Percentiles rank a stretch among this genome's conserved stretches.
phyloP scores from a whole-genome alignment of 2,888 invertebrate genomes.

The Dilophus febrilis region DNA sequence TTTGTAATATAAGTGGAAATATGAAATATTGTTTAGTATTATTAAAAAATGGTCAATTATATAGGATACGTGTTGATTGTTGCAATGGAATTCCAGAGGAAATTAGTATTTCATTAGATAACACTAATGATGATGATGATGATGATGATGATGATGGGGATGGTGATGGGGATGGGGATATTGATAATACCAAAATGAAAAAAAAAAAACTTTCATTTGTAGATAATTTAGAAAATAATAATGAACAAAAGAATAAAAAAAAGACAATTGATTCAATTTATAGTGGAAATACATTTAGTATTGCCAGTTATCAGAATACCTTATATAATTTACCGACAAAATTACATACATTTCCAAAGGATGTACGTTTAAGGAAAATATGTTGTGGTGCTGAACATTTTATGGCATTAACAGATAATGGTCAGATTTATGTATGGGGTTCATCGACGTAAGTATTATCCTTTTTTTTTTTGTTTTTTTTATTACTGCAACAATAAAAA shows the following conservation, averaged over 20 bases:
- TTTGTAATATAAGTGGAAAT: slow-evolving; percentile 17
- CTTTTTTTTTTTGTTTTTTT: neutral
- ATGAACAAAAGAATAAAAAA: slow-evolving; percentile 1
- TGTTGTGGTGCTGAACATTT: slow-evolving; percentile 70
- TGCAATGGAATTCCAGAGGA: too few relatives aligned
- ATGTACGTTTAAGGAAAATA: slow-evolving; percentile 41
- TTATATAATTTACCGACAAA: slow-evolving; percentile 45
- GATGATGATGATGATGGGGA: too few relatives aligned
- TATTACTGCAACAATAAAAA: too few relatives aligned
- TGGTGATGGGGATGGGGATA: too few relatives aligned
- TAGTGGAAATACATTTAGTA: slow-evolving; percentile 31
- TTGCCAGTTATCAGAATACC: slow-evolving; percentile 34
- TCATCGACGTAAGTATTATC: slow-evolving; percentile 51
- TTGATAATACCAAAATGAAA: neutral
- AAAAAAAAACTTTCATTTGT: neutral
- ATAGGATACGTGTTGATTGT: too few relatives aligned
- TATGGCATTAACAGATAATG: slow-evolving; percentile 47
- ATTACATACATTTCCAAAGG: slow-evolving; percentile 34
- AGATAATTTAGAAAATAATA: neutral
- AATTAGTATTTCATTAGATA: too few relatives aligned
- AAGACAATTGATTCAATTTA: slow-evolving; percentile 18
- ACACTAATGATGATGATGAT: too few relatives aligned
- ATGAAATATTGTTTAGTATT: slow-evolving; percentile 22
- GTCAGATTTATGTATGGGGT: slow-evolving; percentile 68
- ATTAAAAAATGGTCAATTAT: slow-evolving; percentile 19